Evolutionary conservation across 2,797 vertebrate species (phyloP).

Genomic region (Merluccius polli): DNA sequence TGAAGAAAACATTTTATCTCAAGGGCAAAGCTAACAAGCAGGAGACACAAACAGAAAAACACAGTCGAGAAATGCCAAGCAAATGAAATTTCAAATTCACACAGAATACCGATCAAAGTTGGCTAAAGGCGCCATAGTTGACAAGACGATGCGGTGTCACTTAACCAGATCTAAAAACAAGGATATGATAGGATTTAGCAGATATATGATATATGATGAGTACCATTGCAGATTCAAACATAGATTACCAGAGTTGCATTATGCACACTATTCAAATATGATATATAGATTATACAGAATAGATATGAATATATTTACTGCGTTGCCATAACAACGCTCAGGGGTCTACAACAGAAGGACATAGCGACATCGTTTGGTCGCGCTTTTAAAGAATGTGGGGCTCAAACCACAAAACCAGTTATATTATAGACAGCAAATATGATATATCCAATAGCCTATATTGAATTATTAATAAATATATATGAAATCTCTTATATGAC

Average conservation of each 20-base stretch:
- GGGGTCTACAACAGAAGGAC: slow-evolving; percentile 8
- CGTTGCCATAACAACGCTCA: background rate
- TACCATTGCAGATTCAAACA: no score
- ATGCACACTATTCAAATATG: background rate
- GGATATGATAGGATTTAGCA: background rate
- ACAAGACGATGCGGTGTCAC: background rate
- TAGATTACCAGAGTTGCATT: no score
- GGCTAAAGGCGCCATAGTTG: no score
- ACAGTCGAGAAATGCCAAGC: background rate
- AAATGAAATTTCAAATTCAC: background rate
- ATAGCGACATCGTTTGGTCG: background rate
- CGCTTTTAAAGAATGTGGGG: background rate
- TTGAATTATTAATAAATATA: slow-evolving; percentile 22
- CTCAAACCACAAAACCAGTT: slow-evolving; percentile 21
- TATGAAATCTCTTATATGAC: background rate
- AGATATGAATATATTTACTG: slow-evolving; percentile 2
- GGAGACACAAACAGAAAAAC: background rate
- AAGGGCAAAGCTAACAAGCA: background rate
- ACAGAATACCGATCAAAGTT: background rate
- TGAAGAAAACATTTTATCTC: background rate
- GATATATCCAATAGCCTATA: slow-evolving; percentile 21
- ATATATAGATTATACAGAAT: background rate
- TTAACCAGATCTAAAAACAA: background rate
- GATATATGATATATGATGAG: no score
- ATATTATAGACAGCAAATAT: slow-evolving; percentile 18